Percentiles rank a stretch among this genome's conserved stretches.
phyloP scores from a whole-genome alignment of 2,888 invertebrate genomes.

The Agrotis exclamationis region DNA sequence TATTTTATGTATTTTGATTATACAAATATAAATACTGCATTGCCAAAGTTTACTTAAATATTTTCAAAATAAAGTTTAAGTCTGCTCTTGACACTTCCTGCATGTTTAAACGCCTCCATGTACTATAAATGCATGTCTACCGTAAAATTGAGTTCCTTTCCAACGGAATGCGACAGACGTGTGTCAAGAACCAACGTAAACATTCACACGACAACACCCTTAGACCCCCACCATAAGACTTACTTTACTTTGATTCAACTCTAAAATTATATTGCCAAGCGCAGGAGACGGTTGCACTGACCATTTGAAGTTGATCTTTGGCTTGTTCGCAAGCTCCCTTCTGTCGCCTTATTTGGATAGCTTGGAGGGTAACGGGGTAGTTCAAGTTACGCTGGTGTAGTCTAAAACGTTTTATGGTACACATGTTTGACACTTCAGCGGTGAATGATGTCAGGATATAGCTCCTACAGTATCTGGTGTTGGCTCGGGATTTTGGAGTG shows the following conservation, averaged over 20 bases:
- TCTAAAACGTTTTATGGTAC: slow-evolving; percentile 72
- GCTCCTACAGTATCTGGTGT: slow-evolving; percentile 70
- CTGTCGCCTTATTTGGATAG: slow-evolving; percentile 50
- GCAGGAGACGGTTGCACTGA: slow-evolving; percentile 60
- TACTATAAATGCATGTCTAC: slow-evolving; percentile 75
- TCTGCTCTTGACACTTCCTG: slow-evolving; percentile 56
- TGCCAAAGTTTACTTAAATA: background rate
- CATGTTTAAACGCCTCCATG: slow-evolving; percentile 65
- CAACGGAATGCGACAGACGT: slow-evolving; percentile 77
- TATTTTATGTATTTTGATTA: no score
- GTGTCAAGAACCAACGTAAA: slow-evolving; percentile 59
- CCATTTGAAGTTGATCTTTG: slow-evolving; percentile 69
- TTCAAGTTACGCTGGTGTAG: slow-evolving; percentile 66
- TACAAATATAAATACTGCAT: no score
- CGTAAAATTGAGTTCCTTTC: slow-evolving; percentile 82
- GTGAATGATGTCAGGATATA: slow-evolving; percentile 76
- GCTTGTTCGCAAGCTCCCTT: slow-evolving; percentile 52
- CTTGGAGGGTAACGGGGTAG: slow-evolving; percentile 51
- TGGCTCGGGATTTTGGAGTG: slow-evolving; percentile 57
- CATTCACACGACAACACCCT: slow-evolving; percentile 37
- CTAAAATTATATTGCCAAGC: slow-evolving; percentile 62
- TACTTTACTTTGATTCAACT: slow-evolving; percentile 61
- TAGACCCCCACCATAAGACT: slow-evolving; percentile 59
- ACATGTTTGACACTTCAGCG: slow-evolving; percentile 74
- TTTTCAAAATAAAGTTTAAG: slow-evolving; percentile 23